Evolutionary conservation across 2,113 vertebrate genomes (phyloP), one percentile per base, ranked within the genome.

Genomic region (Varanus salvator): DNA sequence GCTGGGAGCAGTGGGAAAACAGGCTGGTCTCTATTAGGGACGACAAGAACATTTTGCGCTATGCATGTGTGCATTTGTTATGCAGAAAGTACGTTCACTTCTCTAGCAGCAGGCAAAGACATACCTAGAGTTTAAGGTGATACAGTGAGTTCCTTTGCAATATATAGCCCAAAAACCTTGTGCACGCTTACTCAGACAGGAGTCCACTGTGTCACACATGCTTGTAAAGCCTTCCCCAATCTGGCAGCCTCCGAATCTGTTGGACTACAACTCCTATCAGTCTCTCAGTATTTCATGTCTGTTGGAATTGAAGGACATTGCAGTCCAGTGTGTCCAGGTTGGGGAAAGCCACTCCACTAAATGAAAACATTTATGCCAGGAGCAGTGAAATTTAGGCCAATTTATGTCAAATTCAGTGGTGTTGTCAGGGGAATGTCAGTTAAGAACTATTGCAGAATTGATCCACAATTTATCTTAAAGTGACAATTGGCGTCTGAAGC

Each of bases 61-160:
- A 44, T 90, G 38, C 71, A 54, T 15, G 15, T 77, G 72, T 89
- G 48, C 29, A 21, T 90, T 90, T 80, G 68, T 78, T 85, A 69
- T 84, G 64, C 9, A 21, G 57, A 38, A 66, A 50, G 52, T 71
- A 71, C 60, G 66, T 74, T 54, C 80, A 85, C 54, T 85, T 78
- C 60, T 27, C 48, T 54, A 68, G 82, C 50, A 69, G 83, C 27
- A 31, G 85, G 82, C 76, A 76, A 34, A 57, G 23, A 29, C 17
- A 31, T 60, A 27, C 21, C 54, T 25, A 31, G 8, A 6, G 4
- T 44, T 83, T 50, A 15, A 69, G n/a, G 54, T 81, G 1, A 68
- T 77, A 31, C 34, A 89, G 17, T 60, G n/a, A 69, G 74, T 19
- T 66, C 17, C 8, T 52, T 31, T 11, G 23, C 7, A 21, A 76